A percentile compares a stretch with the other conserved stretches of the same genome.
phyloP scores from a whole-genome alignment of 2,888 invertebrate genomes.

The Ophion ellenae region DNA sequence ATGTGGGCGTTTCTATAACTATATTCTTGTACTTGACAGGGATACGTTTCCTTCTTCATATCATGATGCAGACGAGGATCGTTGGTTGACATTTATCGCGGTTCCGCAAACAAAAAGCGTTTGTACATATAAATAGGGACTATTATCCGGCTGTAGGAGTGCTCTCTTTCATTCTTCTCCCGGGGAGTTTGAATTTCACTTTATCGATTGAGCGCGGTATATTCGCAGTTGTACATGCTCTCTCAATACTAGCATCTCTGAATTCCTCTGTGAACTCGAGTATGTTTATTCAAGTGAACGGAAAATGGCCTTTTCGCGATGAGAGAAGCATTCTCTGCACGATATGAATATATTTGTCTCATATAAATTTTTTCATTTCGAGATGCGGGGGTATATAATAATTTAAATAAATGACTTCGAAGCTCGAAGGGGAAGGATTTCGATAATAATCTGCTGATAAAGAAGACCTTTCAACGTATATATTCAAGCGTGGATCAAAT shows the following conservation, averaged over 20 bases:
- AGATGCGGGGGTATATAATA: background rate
- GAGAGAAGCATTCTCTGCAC: conserved; percentile 23
- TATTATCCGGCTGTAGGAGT: conserved; percentile 41
- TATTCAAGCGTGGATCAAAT: too few species aligned
- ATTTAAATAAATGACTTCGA: background rate
- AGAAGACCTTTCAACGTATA: too few species aligned
- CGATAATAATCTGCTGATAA: too few species aligned
- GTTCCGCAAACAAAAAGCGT: conserved; percentile 42
- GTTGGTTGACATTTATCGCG: conserved; percentile 72
- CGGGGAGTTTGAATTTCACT: conserved; percentile 40
- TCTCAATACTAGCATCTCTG: conserved; percentile 23
- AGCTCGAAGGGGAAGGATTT: background rate
- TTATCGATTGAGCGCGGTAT: conserved; percentile 38
- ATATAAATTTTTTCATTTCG: background rate
- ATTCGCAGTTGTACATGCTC: conserved; percentile 18
- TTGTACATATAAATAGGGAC: conserved; percentile 38
- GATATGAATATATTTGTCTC: conserved; percentile 1
- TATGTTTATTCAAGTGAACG: conserved; percentile 60
- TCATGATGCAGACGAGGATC: conserved; percentile 70
- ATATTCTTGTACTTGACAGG: conserved; percentile 36
- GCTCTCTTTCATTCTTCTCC: conserved; percentile 38
- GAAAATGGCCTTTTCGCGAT: conserved; percentile 51
- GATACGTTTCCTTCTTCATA: conserved; percentile 60
- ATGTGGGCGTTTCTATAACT: conserved; percentile 6
- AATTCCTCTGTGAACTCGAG: conserved; percentile 39